Conservation (phyloP, 2,113 vertebrate genomes). For the Xerus inauris region DNA sequence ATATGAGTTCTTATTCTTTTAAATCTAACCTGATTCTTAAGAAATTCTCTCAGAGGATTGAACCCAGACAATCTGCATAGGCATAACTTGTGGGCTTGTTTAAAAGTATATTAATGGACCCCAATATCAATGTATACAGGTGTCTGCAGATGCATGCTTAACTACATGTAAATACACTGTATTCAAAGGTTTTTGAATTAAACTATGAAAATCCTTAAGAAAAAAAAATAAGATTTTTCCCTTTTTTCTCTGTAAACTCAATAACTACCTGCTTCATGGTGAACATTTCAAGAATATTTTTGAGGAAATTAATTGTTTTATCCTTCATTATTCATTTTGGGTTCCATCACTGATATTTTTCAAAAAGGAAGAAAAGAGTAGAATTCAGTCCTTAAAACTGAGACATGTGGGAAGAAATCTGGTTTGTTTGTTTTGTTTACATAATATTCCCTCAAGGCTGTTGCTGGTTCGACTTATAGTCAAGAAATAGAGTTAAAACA, state of each 20-base stretch:
- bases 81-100: neutral
- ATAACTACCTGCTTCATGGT: neutral
- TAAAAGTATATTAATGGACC: neutral
- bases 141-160: neutral
- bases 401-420: neutral
- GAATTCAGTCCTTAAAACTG: neutral
- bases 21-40: neutral
- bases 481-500: neutral
- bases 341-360: neutral
- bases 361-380: neutral
- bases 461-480: neutral
- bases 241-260: neutral
- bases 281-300: neutral
- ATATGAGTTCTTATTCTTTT: conserved; percentile 46
- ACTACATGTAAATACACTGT: neutral
- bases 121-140: neutral
- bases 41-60: neutral
- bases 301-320: neutral
- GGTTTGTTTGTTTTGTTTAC: neutral
- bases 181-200: neutral
- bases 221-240: neutral
- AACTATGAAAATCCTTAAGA: neutral
- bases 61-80: neutral
- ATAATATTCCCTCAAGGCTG: neutral
- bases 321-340: neutral